Evolutionary conservation across 1,140 invertebrate genomes (phyloP).

Genomic region (Sminthurides bifidus): DNA sequence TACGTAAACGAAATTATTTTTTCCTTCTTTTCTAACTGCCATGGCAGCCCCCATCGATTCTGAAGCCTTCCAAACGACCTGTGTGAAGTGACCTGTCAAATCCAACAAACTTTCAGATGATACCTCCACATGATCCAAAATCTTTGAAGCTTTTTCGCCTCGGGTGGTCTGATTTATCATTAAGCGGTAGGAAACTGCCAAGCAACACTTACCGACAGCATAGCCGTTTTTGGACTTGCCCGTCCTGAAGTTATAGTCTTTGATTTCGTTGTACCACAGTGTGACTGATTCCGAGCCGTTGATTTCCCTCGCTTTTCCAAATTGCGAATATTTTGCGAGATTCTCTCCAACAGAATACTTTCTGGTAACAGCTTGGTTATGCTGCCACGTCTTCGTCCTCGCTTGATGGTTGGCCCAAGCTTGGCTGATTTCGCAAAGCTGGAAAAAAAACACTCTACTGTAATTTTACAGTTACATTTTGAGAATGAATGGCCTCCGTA

Average conservation of each 20-base stretch:
- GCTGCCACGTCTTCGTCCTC: conserved; percentile 1
- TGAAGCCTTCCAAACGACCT: conserved; percentile 18
- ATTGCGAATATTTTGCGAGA: conserved; percentile 7
- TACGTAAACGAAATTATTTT: conserved; percentile 13
- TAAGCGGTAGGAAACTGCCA: not conserved
- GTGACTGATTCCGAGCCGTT: not conserved
- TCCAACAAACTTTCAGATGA: not conserved
- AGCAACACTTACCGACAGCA: not conserved
- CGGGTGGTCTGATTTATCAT: not conserved
- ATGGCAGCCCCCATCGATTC: conserved; percentile 17
- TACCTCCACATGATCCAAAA: not conserved
- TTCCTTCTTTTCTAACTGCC: conserved; percentile 2
- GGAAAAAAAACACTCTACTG: not conserved
- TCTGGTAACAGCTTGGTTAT: conserved; percentile 3
- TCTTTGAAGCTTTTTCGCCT: not conserved
- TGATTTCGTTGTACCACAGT: conserved; percentile 18
- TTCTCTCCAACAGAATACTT: conserved; percentile 15
- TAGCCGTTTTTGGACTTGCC: conserved; percentile 2
- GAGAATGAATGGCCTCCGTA: not conserved
- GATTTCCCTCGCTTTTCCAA: not conserved
- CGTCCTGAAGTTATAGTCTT: conserved; percentile 13
- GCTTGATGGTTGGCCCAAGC: conserved; percentile 12
- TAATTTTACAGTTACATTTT: not conserved
- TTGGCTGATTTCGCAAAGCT: conserved; percentile 20
- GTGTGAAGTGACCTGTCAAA: conserved; percentile 16